Evolutionary conservation across 2,797 vertebrate genomes (phyloP).

Genomic region (Microchirus variegatus): DNA sequence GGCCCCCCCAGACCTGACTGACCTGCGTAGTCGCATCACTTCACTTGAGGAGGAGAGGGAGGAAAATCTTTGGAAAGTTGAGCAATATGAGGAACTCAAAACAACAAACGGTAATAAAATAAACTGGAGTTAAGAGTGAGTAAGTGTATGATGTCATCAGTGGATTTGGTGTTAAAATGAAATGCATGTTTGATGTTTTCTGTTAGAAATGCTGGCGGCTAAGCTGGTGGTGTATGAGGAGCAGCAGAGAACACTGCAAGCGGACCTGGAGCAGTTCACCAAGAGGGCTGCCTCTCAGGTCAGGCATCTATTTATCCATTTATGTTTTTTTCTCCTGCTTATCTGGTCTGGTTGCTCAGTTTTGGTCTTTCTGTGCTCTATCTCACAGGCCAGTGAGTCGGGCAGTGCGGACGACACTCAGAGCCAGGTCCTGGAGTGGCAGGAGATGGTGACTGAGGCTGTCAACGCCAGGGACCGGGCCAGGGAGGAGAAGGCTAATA

Average conservation of each 20-base stretch:
- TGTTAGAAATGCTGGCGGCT: constrained; percentile 83
- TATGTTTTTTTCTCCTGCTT: not conserved
- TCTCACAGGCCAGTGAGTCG: constrained; percentile 86
- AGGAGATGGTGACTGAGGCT: constrained; percentile 85
- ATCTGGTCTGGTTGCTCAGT: not conserved
- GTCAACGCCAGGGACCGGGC: constrained; percentile 81
- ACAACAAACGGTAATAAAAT: constrained; percentile 84
- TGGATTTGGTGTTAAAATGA: not conserved
- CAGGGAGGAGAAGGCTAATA: constrained; percentile 83
- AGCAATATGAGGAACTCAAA: constrained; percentile 82
- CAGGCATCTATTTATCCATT: not conserved
- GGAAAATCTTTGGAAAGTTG: constrained; percentile 83
- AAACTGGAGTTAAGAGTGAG: constrained; percentile 1
- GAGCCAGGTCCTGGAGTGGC: constrained; percentile 90
- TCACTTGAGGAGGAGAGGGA: constrained; percentile 86
- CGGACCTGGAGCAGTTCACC: constrained; percentile 91
- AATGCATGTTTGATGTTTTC: not conserved
- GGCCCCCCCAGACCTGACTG: constrained; percentile 71
- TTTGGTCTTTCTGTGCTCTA: not conserved
- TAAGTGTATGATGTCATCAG: not conserved
- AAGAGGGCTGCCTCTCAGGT: constrained; percentile 94
- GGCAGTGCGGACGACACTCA: constrained; percentile 90
- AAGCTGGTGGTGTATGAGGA: constrained; percentile 91
- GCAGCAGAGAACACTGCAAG: constrained; percentile 90
- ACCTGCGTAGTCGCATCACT: constrained; percentile 76